Base-by-base conservation (phyloP, 2,113 vertebrate species). In the Phainopepla nitens region DNA sequence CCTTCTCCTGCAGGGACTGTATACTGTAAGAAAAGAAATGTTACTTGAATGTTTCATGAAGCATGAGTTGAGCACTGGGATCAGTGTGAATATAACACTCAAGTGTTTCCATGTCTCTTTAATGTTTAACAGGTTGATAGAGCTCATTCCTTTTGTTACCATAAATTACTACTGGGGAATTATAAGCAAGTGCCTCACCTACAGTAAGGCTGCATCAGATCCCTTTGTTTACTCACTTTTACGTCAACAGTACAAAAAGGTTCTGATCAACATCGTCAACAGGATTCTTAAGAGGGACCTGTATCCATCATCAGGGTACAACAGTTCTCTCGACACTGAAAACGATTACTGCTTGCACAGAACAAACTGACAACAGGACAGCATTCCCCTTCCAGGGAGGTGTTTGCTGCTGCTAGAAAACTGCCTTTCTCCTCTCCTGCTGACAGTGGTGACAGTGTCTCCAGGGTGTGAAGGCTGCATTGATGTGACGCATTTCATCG, bases 161-260 rank as follows among this genome's bases (percentile, higher is more conserved):
- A 92, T 99, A 82, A 97, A 97, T 58, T 96, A 93, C 61, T 98
- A 98, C 94, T 98, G 98, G 98, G 98, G 98, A 73, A 94, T 98
- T 72, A 85, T 97, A 62, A 98, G 98, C 93, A 98, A 98, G 96
- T 98, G 98, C 97, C 97, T 98, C 70, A 97, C 98, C 75, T 98
- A 98, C 36, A 98, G 98, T 96, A 98, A 98, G 97, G 98, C 98
- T 68, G 98, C 96, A 22, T 98, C 96, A 13, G 97, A 98, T 83
- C 98, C 98, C 1, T 98, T 98, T 42, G 97, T 99, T 82, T 98
- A 98, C 88, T 98, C 98, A 11, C 98, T 98, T 68, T 96, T 99
- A 68, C 97, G 98, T 54, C 98, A 98, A 62, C 98, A 98, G 89
- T 98, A 98, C 98, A 97, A 97, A 89, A 98, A 98, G 84, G 98